Conservation (phyloP, 2,888 invertebrate species). For the Eupithecia centaureata region DNA sequence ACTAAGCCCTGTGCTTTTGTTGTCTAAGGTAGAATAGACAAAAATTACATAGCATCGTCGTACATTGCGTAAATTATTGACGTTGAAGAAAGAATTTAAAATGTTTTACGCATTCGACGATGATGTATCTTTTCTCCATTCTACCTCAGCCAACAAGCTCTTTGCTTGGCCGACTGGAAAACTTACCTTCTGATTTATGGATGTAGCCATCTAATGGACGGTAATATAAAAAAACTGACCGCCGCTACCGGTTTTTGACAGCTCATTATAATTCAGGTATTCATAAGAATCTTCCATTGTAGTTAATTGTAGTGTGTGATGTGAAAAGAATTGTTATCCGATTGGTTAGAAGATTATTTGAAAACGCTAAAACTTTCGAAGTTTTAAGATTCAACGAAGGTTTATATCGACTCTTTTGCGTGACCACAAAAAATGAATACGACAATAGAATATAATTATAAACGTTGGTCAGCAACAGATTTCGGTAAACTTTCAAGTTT, state of each 20-base stretch:
- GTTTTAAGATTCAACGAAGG: background rate
- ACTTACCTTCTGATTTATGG: background rate
- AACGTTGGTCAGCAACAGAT: constrained; percentile 6
- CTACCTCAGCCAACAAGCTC: too few relatives aligned
- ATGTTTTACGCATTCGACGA: too few relatives aligned
- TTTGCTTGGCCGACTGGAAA: too few relatives aligned
- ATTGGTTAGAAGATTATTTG: background rate
- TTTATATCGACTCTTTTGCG: background rate
- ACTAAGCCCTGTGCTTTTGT: too few relatives aligned
- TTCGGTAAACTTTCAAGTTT: constrained; percentile 16
- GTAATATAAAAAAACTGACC: background rate
- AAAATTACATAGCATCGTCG: too few relatives aligned
- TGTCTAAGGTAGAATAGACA: too few relatives aligned
- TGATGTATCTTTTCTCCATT: too few relatives aligned
- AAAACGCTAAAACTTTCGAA: constrained; percentile 1
- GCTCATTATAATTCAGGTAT: constrained; percentile 9
- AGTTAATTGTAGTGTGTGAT: background rate
- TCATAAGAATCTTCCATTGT: constrained; percentile 12
- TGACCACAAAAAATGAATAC: constrained; percentile 5
- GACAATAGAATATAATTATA: constrained; percentile 6
- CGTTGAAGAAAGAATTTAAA: too few relatives aligned
- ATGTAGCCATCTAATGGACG: background rate
- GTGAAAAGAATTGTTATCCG: background rate
- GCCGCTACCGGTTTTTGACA: background rate
- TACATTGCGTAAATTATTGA: too few relatives aligned